Base-by-base conservation (phyloP, 37 sponge, comb jelly and placozoan species). In the Chondrilla cf. caribensis region DNA sequence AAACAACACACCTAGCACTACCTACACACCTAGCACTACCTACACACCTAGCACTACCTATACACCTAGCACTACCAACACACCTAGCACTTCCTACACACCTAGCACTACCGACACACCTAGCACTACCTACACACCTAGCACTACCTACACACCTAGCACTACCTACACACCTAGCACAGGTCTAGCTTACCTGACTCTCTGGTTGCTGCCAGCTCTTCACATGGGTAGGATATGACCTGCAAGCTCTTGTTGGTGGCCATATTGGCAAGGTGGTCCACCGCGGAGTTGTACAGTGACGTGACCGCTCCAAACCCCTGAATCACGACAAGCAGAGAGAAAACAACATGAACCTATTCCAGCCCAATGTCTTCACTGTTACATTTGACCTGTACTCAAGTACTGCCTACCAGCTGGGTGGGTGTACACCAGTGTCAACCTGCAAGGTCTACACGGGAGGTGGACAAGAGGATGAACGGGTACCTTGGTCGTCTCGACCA, bases 281-380 rank as follows among this genome's bases (percentile, higher is more conserved):
- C 33, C 6, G 83, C 85, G 24, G 75, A 15, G 72, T 88, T 84
- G 67, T 79, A 88, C 24, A 88, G 85, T 14, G 51, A 21, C 5
- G 80, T 55, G 5, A 88, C 35, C 0, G 81, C 58, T 5, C 33
- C 38, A 22, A 70, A 60, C 8, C 81, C 59, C 81, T 88, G 81
- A 24, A 5, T 15, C 8, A 18, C 24, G 40, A 39, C 43, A 6
- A 38, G 17, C 25, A 39, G 42, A 39, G 51, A 47, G 11, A 11
- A 47, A 11, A 47, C n/a, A n/a, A n/a, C n/a, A n/a, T n/a, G n/a
- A n/a, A n/a, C n/a, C n/a, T n/a, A n/a, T n/a, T n/a, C n/a, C n/a
- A n/a, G n/a, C n/a, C n/a, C n/a, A n/a, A n/a, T n/a, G n/a, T n/a
- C n/a, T n/a, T n/a, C n/a, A n/a, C n/a, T n/a, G n/a, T n/a, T n/a